Percentiles rank a stretch among this genome's conserved stretches.
Evolutionary conservation across 2,797 vertebrate genomes (phyloP).

Genomic region (Columba guinea): DNA sequence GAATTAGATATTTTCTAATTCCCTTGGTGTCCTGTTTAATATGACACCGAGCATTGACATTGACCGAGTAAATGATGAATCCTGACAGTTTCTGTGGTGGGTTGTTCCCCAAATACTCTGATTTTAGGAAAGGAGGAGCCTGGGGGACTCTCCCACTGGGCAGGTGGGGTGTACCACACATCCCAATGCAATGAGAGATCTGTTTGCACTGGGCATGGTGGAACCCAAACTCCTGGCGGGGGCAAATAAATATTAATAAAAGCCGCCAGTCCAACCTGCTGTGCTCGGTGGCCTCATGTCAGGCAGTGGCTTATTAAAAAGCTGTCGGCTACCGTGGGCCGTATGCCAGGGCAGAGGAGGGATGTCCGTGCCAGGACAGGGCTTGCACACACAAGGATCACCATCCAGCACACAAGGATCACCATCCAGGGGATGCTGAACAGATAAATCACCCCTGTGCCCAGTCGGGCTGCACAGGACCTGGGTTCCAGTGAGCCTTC

Average conservation of each 20-base stretch:
- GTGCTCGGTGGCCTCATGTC: neutral
- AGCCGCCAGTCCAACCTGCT: fast-evolving
- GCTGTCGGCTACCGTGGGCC: neutral
- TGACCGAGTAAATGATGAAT: neutral
- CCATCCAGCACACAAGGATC: too few relatives aligned
- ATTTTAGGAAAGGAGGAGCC: neutral
- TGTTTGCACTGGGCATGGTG: fast-evolving
- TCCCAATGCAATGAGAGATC: fast-evolving
- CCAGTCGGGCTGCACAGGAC: neutral
- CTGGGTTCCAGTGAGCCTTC: fast-evolving
- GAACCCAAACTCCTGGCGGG: neutral
- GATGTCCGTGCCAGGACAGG: neutral
- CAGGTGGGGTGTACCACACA: fast-evolving
- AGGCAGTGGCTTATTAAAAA: neutral
- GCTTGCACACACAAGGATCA: neutral
- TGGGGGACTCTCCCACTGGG: fast-evolving
- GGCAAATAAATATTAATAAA: neutral
- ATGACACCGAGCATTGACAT: fast-evolving
- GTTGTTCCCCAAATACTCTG: neutral
- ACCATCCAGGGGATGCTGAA: neutral
- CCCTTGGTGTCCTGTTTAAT: neutral
- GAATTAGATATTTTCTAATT: neutral
- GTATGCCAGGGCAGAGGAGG: neutral
- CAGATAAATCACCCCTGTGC: neutral
- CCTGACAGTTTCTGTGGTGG: neutral